phyloP scores from a whole-genome alignment of 2,113 vertebrate species.

The Silurus glanis region DNA sequence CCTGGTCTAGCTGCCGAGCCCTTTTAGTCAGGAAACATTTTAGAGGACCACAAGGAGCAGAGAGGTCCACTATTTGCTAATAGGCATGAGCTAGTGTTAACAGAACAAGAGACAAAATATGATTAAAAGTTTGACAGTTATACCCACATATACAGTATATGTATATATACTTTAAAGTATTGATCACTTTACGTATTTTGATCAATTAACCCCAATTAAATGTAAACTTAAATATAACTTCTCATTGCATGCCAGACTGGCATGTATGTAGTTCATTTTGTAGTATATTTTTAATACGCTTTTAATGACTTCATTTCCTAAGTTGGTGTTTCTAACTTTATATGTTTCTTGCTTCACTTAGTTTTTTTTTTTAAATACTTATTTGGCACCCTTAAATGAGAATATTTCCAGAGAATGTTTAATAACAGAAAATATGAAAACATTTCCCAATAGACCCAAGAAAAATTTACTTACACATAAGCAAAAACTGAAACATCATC shows the following conservation, averaged over 20 bases:
- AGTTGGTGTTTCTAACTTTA: not conserved
- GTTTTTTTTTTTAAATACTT: not conserved
- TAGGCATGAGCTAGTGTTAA: not conserved
- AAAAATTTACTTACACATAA: constrained; percentile 1
- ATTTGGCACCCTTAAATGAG: not conserved
- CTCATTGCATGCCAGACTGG: not conserved
- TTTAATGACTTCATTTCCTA: not conserved
- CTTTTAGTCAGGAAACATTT: not conserved
- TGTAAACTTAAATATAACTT: not conserved
- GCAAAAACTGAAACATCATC: not conserved
- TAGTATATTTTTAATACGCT: not conserved
- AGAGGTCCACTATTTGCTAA: not conserved
- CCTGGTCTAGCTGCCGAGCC: not conserved
- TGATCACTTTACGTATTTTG: not conserved
- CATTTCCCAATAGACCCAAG: not conserved
- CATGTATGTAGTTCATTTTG: not conserved
- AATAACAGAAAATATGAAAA: constrained; percentile 17
- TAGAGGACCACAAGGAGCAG: not conserved
- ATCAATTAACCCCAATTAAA: not conserved
- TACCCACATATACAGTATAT: not conserved
- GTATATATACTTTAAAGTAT: too few species aligned
- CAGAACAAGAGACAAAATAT: not conserved
- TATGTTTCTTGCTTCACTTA: not conserved
- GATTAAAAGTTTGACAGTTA: not conserved
- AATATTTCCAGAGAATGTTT: not conserved